These are phyloP conservation scores for Ceyx margarethae DNA, from an alignment of 2,113 vertebrate genomes.

Conservation along the genomic window DNA sequence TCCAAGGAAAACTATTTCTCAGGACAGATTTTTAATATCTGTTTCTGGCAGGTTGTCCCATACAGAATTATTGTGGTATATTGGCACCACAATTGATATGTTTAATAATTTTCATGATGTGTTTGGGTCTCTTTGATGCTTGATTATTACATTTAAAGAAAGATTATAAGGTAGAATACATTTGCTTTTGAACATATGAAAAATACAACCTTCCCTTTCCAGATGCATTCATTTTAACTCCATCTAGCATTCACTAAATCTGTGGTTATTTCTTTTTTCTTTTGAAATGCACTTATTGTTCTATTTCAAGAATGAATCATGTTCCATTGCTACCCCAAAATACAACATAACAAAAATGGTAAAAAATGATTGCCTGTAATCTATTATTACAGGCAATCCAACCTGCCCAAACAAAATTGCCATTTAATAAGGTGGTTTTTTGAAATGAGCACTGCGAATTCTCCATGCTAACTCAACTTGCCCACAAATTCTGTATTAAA, in stretches of 20 bases:
- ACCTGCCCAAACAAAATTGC: slow-evolving; percentile 43
- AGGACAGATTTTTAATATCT: not conserved
- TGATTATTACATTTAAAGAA: slow-evolving; percentile 45
- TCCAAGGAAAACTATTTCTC: not conserved
- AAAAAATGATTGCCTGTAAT: slow-evolving; percentile 11
- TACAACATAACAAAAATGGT: not conserved
- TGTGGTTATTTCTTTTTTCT: slow-evolving; percentile 13
- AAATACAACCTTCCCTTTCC: slow-evolving; percentile 5
- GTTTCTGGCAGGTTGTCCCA: not conserved
- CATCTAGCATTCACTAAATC: not conserved
- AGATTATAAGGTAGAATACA: slow-evolving; percentile 41
- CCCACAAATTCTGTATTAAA: not conserved
- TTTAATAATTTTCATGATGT: slow-evolving; percentile 42
- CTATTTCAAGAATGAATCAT: slow-evolving; percentile 40
- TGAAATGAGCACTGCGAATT: not conserved
- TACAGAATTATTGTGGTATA: slow-evolving; percentile 16
- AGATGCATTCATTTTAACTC: slow-evolving; percentile 20
- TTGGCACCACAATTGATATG: slow-evolving; percentile 1
- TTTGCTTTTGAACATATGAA: slow-evolving; percentile 8
- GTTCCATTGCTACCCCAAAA: not conserved
- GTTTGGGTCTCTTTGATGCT: slow-evolving; percentile 39
- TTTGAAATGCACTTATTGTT: slow-evolving; percentile 39
- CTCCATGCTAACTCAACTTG: not conserved
- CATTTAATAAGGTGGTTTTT: slow-evolving; percentile 10
- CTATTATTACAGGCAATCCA: slow-evolving; percentile 29